Base-by-base conservation (phyloP, 2,888 invertebrate genomes). In the Parnassius mnemosyne region DNA sequence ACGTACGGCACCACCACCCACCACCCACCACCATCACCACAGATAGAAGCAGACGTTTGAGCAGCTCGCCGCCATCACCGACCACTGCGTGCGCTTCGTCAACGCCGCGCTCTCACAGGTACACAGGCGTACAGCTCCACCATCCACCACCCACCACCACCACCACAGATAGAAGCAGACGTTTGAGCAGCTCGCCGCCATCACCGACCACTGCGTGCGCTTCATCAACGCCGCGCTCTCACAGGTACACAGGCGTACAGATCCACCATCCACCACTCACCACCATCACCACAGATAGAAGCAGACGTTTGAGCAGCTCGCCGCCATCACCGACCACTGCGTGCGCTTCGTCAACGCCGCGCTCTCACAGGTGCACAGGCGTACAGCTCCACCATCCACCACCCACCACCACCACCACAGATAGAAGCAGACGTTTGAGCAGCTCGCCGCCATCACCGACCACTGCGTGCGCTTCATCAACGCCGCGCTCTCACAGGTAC, bases 71-170 rank as follows among this genome's bases (percentile, higher is more conserved):
- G 94, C 94, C 78, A 95, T 97, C 81, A 96, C 97, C 13, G 97
- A 97, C 88, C 97, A 98, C 89, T 97, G 97, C 83, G 95, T 97
- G 71, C 93, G 94, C 69, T 97, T 97, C 87, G 96, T 97, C 61
- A 94, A 94, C 76, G 93, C 94, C 72, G 96, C 96, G 43, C 89
- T 97, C 55, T 94, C 94, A 47, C 94, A 94, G 71, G 78, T 72
- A 12, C 25, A 25, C 25, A 25, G 25, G 16, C 16, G 16, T 16
- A 16, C 16, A 16, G 16, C 16, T 1, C 25, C 3, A 25, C 25
- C 25, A 3, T 0, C 25, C 3, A 25, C 5, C 25, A 25, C 25
- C 25, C 3, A 0, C 3, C 25, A 25, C 25, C 25, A 3, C 5
- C 3, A 25, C 25, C 25, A 25, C 25, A 5, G 3, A 16, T 16